phyloP scores from a whole-genome alignment of 2,797 vertebrate species.

The Eupleurogrammus muticus region DNA sequence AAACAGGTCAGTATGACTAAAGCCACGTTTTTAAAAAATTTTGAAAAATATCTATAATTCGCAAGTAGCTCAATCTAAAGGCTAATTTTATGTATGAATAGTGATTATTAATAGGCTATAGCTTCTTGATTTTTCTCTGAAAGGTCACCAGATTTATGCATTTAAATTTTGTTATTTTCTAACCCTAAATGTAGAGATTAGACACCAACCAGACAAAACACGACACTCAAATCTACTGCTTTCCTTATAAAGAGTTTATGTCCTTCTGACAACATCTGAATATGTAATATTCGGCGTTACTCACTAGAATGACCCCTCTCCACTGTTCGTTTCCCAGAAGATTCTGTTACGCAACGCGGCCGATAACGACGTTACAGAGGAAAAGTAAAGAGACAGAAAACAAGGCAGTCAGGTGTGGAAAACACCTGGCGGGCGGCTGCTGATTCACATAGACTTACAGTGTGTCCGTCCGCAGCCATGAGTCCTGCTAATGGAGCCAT shows the following conservation, averaged over 20 bases:
- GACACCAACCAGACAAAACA: not conserved
- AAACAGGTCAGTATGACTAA: too few relatives aligned
- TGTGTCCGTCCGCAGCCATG: not conserved
- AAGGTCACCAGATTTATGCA: too few relatives aligned
- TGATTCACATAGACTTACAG: slow-evolving; percentile 46
- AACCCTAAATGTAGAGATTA: too few relatives aligned
- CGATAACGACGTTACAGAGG: slow-evolving; percentile 54
- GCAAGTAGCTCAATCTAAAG: too few relatives aligned
- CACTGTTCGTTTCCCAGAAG: not conserved
- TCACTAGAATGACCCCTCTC: not conserved
- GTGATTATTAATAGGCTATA: too few relatives aligned
- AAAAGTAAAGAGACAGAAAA: slow-evolving; percentile 46
- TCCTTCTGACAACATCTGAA: not conserved
- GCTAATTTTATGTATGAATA: too few relatives aligned
- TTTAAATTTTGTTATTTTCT: too few relatives aligned
- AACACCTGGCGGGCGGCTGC: slow-evolving; percentile 40
- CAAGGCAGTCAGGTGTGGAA: slow-evolving; percentile 17
- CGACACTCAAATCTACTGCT: not conserved
- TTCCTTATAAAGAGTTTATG: not conserved
- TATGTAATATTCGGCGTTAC: not conserved
- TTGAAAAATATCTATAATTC: too few relatives aligned
- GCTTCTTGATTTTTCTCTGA: too few relatives aligned
- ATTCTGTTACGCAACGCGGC: slow-evolving; percentile 41
- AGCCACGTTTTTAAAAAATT: too few relatives aligned
- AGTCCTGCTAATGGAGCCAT: not conserved